These are phyloP conservation scores for Halichondria panicea DNA, from an alignment of 37 sponge, comb jelly and placozoan genomes.

Conservation along the genomic window DNA sequence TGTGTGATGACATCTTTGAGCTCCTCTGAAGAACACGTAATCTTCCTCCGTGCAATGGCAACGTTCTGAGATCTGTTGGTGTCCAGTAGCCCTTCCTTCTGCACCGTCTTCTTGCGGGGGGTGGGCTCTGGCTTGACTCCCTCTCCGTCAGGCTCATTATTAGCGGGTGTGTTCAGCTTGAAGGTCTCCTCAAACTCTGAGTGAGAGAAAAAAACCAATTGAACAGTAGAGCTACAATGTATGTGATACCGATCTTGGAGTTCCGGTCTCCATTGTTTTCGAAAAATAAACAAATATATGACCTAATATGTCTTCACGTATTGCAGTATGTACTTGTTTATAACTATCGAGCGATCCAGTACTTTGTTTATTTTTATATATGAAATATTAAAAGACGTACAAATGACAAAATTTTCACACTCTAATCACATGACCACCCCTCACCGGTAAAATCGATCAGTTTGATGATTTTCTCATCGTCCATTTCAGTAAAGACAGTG, in stretches of 20 bases:
- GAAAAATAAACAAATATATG: no score
- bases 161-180: conserved; percentile 61
- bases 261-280: no score
- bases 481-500: conserved; percentile 72
- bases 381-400: no score
- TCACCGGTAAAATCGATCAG: conserved; percentile 30
- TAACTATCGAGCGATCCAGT: no score
- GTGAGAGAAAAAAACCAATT: no score
- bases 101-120: not conserved
- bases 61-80: conserved; percentile 76
- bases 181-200: conserved; percentile 85
- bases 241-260: no score
- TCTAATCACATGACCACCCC: no score
- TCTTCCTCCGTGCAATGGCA: conserved; percentile 60
- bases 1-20: conserved; percentile 24
- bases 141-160: not conserved
- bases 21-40: conserved; percentile 3
- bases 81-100: conserved; percentile 50
- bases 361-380: no score
- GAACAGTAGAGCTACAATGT: no score
- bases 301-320: no score
- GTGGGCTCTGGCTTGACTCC: conserved; percentile 4
- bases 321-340: no score
- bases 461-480: conserved; percentile 69
- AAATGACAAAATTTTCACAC: no score